A percentile compares a stretch with the other conserved stretches of the same genome.
These are phyloP conservation scores for Pteronura brasiliensis DNA, from an alignment of 2,113 vertebrate genomes.

Conservation along the genomic window DNA sequence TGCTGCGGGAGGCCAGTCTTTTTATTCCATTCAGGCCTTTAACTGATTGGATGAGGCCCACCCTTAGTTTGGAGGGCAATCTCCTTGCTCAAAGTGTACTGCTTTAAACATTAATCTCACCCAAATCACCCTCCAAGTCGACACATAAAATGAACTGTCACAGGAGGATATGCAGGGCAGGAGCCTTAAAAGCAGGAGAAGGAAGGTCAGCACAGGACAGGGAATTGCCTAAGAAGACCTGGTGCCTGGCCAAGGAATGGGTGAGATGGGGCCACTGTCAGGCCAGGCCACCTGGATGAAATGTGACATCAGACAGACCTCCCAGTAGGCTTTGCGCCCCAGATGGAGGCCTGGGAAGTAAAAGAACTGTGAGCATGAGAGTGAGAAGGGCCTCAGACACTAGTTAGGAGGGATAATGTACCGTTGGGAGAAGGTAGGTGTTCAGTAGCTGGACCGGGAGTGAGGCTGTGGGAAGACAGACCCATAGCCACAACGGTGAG, in stretches of 20 bases:
- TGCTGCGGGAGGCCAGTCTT: not conserved
- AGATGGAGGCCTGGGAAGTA: not conserved
- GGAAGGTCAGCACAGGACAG: not conserved
- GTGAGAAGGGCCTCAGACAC: not conserved
- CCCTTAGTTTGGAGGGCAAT: not conserved
- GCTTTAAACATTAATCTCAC: not conserved
- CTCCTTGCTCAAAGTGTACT: not conserved
- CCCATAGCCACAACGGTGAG: not conserved
- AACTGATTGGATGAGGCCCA: not conserved
- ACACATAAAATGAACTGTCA: not conserved
- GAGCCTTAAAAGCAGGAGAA: not conserved
- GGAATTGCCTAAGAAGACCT: not conserved
- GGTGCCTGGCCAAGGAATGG: not conserved
- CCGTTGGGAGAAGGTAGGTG: not conserved
- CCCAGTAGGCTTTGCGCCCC: not conserved
- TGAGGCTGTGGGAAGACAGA: not conserved
- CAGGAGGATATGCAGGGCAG: not conserved
- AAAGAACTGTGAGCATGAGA: not conserved
- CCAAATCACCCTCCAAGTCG: not conserved
- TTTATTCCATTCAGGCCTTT: not conserved
- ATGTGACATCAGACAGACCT: not conserved
- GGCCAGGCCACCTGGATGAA: not conserved
- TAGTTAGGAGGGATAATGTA: not conserved
- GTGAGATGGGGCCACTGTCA: not conserved
- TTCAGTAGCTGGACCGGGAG: not conserved